Base-by-base conservation (phyloP, 2,888 invertebrate genomes). In the Parapristionchus giblindavisi region DNA sequence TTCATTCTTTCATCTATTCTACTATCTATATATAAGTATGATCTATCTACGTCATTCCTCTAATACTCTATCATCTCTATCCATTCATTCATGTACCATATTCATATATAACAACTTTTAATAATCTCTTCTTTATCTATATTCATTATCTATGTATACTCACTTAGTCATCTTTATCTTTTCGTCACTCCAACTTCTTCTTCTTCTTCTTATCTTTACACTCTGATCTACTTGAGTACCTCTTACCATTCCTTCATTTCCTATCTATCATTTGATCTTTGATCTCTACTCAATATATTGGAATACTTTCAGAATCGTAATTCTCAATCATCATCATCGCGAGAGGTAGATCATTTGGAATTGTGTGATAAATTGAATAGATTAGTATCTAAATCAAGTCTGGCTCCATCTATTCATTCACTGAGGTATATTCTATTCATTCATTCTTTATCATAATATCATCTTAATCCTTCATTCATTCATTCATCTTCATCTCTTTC, bases 351-450 rank as follows among this genome's bases (percentile, higher is more conserved):
- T 77, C 81, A 81, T 43, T 76, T 75, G n/a, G 81, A 81, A 75
- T 66, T 80, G 54, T 76, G 77, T 52, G 81, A 83, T 52, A 76
- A 78, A 75, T 66, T 83, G 71, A 78, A 80, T 66, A 76, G 83
- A 32, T 76, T 83, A 21, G 80, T 79, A 38, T 80, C 80, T 61
- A 78, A 66, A n/a, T 66, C 66, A 17, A 51, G 34, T 48, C 51
- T 66, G 36, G 66, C 66, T 40, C 66, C 66, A 11, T 51, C 51
- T 11, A 4, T 34, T 34, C 66, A 66, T 34, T 66, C 66, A 51
- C 48, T 48, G 36, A 66, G 66, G 51, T 66, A 51, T 34, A 6
- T 17, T n/a, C 32, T 34, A 40, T 27, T 66, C 32, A 51, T 48
- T 5, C 65, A 1, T 29, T 24, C 11, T 14, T 8, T 54, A 6